Evolutionary conservation across 2,113 vertebrate genomes (phyloP).

Genomic region (Otolemur garnettii): DNA sequence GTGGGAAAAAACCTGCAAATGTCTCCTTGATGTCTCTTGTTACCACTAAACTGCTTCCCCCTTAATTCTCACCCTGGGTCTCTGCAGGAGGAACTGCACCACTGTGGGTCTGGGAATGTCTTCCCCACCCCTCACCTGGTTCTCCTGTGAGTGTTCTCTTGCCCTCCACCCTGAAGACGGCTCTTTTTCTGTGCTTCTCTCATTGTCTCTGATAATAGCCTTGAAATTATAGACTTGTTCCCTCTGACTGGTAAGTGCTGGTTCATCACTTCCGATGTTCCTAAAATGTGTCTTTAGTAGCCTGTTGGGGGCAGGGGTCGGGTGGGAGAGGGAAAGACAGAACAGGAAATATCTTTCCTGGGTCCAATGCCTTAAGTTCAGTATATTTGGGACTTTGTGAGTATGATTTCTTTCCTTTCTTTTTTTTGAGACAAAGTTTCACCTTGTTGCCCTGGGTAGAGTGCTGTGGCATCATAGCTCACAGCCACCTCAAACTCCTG

Average conservation of each 20-base stretch:
- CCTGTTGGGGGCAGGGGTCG: background rate
- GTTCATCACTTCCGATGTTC: background rate
- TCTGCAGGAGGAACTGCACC: constrained; percentile 29
- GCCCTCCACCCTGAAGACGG: no score
- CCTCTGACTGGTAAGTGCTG: background rate
- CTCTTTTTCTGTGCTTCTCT: background rate
- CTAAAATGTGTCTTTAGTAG: background rate
- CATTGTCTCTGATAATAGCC: background rate
- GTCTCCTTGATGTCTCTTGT: constrained; percentile 64
- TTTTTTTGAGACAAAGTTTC: no score
- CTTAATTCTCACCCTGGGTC: constrained; percentile 59
- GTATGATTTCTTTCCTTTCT: no score
- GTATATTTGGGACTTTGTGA: background rate
- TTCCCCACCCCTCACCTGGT: background rate
- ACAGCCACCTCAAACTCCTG: no score
- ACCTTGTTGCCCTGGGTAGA: no score
- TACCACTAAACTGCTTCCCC: constrained; percentile 36
- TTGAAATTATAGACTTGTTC: constrained; percentile 39
- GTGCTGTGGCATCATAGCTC: no score
- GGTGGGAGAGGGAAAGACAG: background rate
- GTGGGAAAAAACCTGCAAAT: constrained; percentile 58
- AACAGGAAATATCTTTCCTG: background rate
- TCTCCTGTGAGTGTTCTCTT: background rate
- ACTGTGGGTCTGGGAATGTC: background rate
- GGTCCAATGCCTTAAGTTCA: background rate